Evolutionary conservation across 2,113 vertebrate species (phyloP), one percentile per base, ranked within the genome.

Genomic region (Eurystomus gularis): DNA sequence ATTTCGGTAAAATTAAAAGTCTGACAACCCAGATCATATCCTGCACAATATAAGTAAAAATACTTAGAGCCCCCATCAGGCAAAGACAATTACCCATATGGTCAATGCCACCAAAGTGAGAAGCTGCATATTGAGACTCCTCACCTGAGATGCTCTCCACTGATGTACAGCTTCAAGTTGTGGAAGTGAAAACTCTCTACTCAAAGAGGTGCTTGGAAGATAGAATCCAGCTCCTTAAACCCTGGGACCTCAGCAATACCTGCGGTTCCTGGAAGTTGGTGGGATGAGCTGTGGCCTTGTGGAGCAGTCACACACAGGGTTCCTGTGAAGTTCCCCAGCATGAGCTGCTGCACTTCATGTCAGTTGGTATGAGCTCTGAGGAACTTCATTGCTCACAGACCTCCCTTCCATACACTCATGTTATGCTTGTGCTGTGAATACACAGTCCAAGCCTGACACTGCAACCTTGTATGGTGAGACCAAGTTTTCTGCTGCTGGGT

Each of bases 401-500:
- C 40, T 33, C 44, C 55, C 57, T 46, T n/a, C 71, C 66, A 23
- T 16, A 9, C 2, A 3, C 13, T 31, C 40, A 16, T 0, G 0
- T 13, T 4, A 7, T 0, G 7, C 37, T 64, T 17, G 1, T 0
- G 15, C 24, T 39, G 13, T 6, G 6, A 68, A 16, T 13, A 15
- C 10, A 0, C 0, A 3, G 17, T 1, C 72, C 75, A 82, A 49
- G 35, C 9, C 46, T 11, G 0, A 40, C 42, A 7, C 42, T 9
- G 7, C 40, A 92, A 21, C 60, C 44, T 13, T 11, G 19, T 2
- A 18, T 1, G 15, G 9, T 4, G 33, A 11, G 17, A 65, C 5
- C 49, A 17, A 21, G 23, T 21, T 4, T 77, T 31, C 44, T 55
- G 2, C n/a, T 40, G 37, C 51, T 57, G n/a, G 1, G 2, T 3